Percentiles rank a stretch among this genome's conserved stretches.
Conservation (phyloP, 2,797 vertebrate species). For the Crax fasciolata region DNA sequence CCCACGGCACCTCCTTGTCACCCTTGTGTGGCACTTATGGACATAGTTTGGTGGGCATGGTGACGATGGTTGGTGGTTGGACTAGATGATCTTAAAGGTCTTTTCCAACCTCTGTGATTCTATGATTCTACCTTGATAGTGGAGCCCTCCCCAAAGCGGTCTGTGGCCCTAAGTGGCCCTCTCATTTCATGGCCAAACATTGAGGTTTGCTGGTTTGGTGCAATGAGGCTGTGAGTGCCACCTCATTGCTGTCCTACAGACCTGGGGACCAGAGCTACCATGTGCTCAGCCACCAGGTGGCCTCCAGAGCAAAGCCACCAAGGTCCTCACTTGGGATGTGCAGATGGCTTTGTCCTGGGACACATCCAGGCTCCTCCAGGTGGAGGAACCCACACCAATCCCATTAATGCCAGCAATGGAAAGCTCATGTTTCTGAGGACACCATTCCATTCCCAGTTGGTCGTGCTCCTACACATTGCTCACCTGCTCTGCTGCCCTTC, state of each 20-base stretch:
- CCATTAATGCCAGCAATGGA: neutral
- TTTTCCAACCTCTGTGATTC: neutral
- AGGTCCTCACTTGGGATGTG: neutral
- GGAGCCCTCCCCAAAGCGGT: neutral
- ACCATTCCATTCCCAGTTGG: neutral
- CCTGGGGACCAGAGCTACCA: neutral
- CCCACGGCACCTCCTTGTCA: neutral
- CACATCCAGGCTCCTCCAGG: neutral
- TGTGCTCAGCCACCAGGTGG: neutral
- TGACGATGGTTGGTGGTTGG: neutral
- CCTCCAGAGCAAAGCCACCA: neutral
- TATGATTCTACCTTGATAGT: neutral
- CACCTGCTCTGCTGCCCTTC: neutral
- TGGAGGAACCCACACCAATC: neutral
- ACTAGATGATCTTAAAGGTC: neutral
- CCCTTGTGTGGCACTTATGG: no score
- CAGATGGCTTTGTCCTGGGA: neutral
- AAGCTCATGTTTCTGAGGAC: neutral
- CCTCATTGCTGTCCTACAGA: fast-evolving
- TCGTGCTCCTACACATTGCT: fast-evolving
- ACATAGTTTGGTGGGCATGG: neutral
- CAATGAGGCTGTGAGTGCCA: fast-evolving
- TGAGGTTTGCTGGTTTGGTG: neutral
- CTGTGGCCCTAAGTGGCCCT: neutral
- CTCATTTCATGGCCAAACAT: neutral